Base-by-base conservation (phyloP, 2,888 invertebrate species). In the Cepaea hortensis region DNA sequence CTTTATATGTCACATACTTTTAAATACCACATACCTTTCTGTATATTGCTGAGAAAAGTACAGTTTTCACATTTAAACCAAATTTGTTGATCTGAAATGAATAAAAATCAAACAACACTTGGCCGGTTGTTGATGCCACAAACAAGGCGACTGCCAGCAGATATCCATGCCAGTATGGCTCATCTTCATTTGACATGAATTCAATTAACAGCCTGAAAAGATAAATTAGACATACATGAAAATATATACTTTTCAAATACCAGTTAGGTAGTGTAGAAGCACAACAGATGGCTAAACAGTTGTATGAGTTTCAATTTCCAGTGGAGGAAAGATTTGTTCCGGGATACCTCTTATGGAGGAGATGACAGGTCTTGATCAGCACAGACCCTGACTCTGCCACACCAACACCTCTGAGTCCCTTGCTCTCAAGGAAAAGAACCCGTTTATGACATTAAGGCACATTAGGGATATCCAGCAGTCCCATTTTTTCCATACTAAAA, bases 131-230 rank as follows among this genome's bases (percentile, higher is more conserved):
- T 20, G 70, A 85, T 3, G 20, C 13, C 11, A 70, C 48, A 79
- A 85, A 85, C 70, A 85, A 55, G n/a, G 55, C 55, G 13, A 35
- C 48, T 3, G 85, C 85, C 23, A 85, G 55, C 2, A 85, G 48
- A 70, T 79, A 85, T 4, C 85, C 85, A 79, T 85, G 85, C 85
- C 85, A 85, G 70, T 65, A n/a, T 35, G n/a, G 79, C 68, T 77
- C 85, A 15, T 79, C 85, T 18, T 79, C n/a, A 18, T 77, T 35
- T 35, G 70, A 68, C n/a, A 68, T 70, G 46, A 85, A 85, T 13
- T 79, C 77, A 70, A 85, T 85, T n/a, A 85, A 23, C 18, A 79
- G 61, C 62, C 85, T 85, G 62, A 23, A n/a, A 68, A 81, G 18
- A 62, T 62, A 3, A 65, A 50, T 50, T 48, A 46, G n/a, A 3